Evolutionary conservation across 1,140 invertebrate species (phyloP).

Genomic region (Cyclina sinensis): DNA sequence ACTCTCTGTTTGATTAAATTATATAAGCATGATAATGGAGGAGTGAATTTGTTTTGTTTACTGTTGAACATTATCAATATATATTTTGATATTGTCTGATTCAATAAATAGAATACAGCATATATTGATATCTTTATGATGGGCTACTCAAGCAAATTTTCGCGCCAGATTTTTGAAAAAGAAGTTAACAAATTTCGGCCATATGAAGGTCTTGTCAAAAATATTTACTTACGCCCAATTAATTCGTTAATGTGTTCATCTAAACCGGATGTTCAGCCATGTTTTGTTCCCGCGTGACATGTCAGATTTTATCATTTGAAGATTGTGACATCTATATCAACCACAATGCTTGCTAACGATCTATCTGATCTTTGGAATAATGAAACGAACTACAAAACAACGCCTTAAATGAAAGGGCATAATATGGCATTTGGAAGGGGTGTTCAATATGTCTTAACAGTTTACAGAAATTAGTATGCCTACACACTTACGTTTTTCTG

Average conservation of each 20-base stretch:
- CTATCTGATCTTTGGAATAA: slow-evolving; percentile 50
- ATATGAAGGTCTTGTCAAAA: not conserved
- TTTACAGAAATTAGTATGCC: too few relatives aligned
- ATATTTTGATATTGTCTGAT: too few relatives aligned
- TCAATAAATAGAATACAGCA: too few relatives aligned
- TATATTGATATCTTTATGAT: too few relatives aligned
- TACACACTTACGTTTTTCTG: too few relatives aligned
- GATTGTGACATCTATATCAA: slow-evolving; percentile 51
- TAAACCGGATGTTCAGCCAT: slow-evolving; percentile 37
- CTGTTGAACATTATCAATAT: too few relatives aligned
- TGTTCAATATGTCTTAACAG: not conserved
- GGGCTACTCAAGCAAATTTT: too few relatives aligned
- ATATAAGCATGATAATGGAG: too few relatives aligned
- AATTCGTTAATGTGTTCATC: slow-evolving; percentile 32
- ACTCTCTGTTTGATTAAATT: too few relatives aligned
- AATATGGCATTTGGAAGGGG: slow-evolving; percentile 3
- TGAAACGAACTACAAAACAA: slow-evolving; percentile 30
- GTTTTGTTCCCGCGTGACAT: slow-evolving; percentile 49
- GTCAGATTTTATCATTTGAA: slow-evolving; percentile 43
- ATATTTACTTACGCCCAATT: slow-evolving; percentile 29
- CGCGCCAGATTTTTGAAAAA: not conserved
- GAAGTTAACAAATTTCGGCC: not conserved
- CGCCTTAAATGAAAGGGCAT: slow-evolving; percentile 45
- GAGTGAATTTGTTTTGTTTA: too few relatives aligned
- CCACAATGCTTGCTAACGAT: slow-evolving; percentile 43